phyloP scores from a whole-genome alignment of 2,797 vertebrate genomes.

The Brachyrhaphis roseni region DNA sequence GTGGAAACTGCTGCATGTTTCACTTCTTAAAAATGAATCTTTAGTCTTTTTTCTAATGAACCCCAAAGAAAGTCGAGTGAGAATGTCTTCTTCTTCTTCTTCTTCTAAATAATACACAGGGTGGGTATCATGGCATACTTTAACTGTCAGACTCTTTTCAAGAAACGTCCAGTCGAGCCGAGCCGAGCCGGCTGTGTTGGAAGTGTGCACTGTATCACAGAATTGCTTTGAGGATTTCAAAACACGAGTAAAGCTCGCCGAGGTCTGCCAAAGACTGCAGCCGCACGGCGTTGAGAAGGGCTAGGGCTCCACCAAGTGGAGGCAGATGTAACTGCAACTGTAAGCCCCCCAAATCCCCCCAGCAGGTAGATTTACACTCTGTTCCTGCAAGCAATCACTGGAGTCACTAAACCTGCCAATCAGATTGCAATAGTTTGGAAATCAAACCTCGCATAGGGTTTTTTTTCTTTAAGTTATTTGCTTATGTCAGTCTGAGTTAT shows the following conservation, averaged over 20 bases:
- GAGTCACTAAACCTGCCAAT: conserved; percentile 67
- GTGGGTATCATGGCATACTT: conserved; percentile 1
- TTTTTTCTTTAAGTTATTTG: background rate
- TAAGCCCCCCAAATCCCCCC: conserved; percentile 40
- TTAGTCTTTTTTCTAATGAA: conserved; percentile 3
- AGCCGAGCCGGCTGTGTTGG: conserved; percentile 2
- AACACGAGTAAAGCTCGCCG: conserved; percentile 72
- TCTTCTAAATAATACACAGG: background rate
- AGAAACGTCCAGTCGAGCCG: conserved; percentile 19
- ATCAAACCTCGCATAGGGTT: conserved; percentile 19
- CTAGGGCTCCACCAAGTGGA: conserved; percentile 87
- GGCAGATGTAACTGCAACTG: conserved; percentile 13
- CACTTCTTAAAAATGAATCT: conserved; percentile 31
- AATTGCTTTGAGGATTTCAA: conserved; percentile 73
- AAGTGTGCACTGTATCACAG: conserved; percentile 70
- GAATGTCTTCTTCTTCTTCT: background rate
- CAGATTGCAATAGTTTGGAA: conserved; percentile 26
- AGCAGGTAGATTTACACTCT: conserved; percentile 55
- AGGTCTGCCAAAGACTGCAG: conserved; percentile 67
- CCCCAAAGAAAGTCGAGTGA: conserved; percentile 3
- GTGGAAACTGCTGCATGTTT: background rate
- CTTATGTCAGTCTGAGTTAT: background rate
- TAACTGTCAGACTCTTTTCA: conserved; percentile 40
- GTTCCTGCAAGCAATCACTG: conserved; percentile 63
- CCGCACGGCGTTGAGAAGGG: conserved; percentile 60